Base-by-base conservation (phyloP, 2,888 invertebrate genomes). In the Trichogramma dendrolimi region DNA sequence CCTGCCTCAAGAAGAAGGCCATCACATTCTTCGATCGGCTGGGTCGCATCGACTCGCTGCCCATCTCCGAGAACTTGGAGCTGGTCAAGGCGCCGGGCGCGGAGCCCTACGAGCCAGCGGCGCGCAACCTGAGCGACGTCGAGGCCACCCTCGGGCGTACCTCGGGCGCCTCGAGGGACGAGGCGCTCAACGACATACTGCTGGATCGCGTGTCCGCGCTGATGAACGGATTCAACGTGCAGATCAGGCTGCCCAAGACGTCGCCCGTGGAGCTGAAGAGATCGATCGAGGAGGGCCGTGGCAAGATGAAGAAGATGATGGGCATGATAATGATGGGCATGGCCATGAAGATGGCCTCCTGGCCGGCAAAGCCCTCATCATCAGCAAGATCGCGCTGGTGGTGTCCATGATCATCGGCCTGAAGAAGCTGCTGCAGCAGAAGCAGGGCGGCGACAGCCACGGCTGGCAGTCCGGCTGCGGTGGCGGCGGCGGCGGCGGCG, bases 221-320 rank as follows among this genome's bases (percentile, higher is more conserved):
- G 71, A 85, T 91, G 69, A 88, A 88, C 70, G 87, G 88, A 0
- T 88, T 90, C 75, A 89, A 88, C 44, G 79, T 92, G 52, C 91
- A 91, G 79, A 83, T 93, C 62, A 87, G 87, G 38, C 80, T 92
- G 69, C 92, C 92, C 1, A 88, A 87, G 75, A 80, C 91, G 62
- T 83, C 86, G 5, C 84, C 87, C 2, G 82, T 85, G 50, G 89
- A 90, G 64, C 79, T 90, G 14, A 86, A 87, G 68, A 83, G 86
- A 14, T 86, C 87, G 48, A 79, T 90, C 52, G 91, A 90, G 78
- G 91, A 91, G 85, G 91, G 90, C 71, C 86, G 91, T 67, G 90
- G 90, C 4, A 90, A 91, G 79, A 91, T 91, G n/a, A n/a, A n/a
- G 90, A 92, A 91, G 72, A 92, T 92, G 90, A 91, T 92, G 91